These are phyloP conservation scores for Propithecus perrieri DNA, from an alignment of 2,797 vertebrate species.

Conservation along the genomic window DNA sequence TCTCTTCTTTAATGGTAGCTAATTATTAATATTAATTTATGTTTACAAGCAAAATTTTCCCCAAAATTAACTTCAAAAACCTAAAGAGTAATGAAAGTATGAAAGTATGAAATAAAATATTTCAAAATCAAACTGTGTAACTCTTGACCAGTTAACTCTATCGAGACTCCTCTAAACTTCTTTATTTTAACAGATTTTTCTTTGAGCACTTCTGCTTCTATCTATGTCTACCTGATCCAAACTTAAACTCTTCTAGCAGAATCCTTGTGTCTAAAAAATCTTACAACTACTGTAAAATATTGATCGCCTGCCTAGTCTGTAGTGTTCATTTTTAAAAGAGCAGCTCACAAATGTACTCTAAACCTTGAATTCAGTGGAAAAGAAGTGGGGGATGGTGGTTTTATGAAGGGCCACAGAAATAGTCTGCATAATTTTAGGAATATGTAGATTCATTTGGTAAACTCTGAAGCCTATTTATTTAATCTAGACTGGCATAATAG, in stretches of 20 bases:
- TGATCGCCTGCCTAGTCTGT: neutral
- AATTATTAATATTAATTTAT: slow-evolving; percentile 13
- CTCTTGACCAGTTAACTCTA: neutral
- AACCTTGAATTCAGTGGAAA: neutral
- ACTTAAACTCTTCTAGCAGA: neutral
- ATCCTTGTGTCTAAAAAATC: neutral
- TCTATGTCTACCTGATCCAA: neutral
- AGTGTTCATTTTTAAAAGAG: neutral
- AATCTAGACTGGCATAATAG: neutral
- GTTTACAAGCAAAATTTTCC: neutral
- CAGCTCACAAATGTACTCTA: neutral
- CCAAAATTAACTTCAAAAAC: neutral
- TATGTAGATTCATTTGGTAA: neutral
- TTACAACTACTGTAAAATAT: neutral
- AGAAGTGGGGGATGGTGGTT: neutral
- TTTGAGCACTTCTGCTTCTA: neutral
- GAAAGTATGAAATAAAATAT: neutral
- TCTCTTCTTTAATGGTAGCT: neutral
- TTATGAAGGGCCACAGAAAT: neutral
- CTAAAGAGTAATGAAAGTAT: neutral
- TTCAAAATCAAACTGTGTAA: neutral
- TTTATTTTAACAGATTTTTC: neutral
- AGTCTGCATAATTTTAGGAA: neutral
- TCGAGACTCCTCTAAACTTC: neutral
- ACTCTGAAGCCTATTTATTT: neutral